These are phyloP conservation scores for Morone chrysops DNA, from an alignment of 2,113 vertebrate species.

Conservation along the genomic window DNA sequence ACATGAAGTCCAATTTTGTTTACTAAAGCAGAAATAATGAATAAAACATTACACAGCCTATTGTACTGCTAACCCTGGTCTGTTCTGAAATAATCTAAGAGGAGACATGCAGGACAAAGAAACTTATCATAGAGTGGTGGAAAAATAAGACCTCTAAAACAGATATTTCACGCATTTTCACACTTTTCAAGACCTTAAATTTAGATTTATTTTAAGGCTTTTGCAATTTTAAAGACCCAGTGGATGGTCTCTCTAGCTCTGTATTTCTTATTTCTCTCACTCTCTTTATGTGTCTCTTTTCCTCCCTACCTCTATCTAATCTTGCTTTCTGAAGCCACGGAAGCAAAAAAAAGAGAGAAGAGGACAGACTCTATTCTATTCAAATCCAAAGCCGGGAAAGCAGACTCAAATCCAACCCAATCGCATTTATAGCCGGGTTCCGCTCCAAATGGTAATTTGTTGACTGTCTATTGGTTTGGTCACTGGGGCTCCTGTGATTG, in stretches of 20 bases:
- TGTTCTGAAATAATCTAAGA: conserved; percentile 50
- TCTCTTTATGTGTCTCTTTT: conserved; percentile 31
- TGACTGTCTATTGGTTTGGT: conserved; percentile 41
- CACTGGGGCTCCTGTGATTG: conserved; percentile 47
- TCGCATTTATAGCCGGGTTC: conserved; percentile 62
- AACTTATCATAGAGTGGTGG: conserved; percentile 22
- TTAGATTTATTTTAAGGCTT: conserved; percentile 60
- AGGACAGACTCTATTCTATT: conserved; percentile 69
- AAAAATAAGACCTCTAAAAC: conserved; percentile 53
- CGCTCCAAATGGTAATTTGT: conserved; percentile 70
- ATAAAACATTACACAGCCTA: conserved; percentile 64
- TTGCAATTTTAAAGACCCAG: conserved; percentile 51
- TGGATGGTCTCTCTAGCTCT: conserved; percentile 16
- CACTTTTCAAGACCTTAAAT: conserved; percentile 54
- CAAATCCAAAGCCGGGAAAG: conserved; percentile 65
- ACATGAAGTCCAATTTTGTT: conserved; percentile 71
- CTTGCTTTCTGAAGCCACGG: conserved; percentile 60
- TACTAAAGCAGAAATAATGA: conserved; percentile 64
- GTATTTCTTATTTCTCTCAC: conserved; percentile 47
- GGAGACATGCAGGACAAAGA: conserved; percentile 54
- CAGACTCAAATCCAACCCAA: conserved; percentile 65
- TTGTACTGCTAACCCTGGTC: conserved; percentile 51
- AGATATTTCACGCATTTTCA: conserved; percentile 43
- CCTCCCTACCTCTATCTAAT: conserved; percentile 62
- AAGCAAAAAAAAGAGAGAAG: conserved; percentile 18